Conservation (phyloP, 2,113 vertebrate genomes). For the Tautogolabrus adspersus region DNA sequence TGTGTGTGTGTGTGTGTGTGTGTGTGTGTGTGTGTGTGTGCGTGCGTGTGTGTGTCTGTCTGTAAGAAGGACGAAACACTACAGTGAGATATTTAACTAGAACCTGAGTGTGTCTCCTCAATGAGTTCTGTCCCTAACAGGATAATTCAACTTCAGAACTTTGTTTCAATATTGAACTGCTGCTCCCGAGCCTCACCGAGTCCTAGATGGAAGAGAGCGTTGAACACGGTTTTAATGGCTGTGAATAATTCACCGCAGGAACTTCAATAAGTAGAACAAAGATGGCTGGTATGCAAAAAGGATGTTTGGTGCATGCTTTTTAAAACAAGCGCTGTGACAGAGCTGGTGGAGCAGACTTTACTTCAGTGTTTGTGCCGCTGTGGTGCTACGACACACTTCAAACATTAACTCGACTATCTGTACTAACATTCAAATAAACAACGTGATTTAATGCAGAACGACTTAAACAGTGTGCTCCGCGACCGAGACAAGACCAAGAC, state of each 20-base stretch:
- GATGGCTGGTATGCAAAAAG: not conserved
- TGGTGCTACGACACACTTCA: not conserved
- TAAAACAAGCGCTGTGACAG: not conserved
- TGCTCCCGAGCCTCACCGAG: not conserved
- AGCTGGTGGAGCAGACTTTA: rapidly evolving
- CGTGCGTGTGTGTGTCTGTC: not conserved
- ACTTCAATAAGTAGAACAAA: conserved; percentile 5
- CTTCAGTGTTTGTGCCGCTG: not conserved
- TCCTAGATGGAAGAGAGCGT: conserved; percentile 8
- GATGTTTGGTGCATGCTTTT: not conserved
- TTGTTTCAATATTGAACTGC: conserved; percentile 48
- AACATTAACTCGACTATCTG: not conserved
- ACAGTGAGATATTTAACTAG: not conserved
- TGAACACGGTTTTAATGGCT: conserved; percentile 23
- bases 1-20: conserved; percentile 1
- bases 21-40: conserved; percentile 13
- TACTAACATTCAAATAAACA: not conserved
- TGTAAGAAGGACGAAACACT: too few relatives aligned
- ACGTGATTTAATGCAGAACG: not conserved
- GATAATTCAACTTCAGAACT: conserved; percentile 25
- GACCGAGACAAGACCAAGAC: too few relatives aligned
- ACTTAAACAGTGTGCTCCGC: too few relatives aligned
- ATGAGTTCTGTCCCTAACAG: not conserved
- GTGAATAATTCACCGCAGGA: conserved; percentile 40
- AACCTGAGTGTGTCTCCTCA: too few relatives aligned